Base-by-base conservation (phyloP, 2,113 vertebrate species). In the Abramis brama region DNA sequence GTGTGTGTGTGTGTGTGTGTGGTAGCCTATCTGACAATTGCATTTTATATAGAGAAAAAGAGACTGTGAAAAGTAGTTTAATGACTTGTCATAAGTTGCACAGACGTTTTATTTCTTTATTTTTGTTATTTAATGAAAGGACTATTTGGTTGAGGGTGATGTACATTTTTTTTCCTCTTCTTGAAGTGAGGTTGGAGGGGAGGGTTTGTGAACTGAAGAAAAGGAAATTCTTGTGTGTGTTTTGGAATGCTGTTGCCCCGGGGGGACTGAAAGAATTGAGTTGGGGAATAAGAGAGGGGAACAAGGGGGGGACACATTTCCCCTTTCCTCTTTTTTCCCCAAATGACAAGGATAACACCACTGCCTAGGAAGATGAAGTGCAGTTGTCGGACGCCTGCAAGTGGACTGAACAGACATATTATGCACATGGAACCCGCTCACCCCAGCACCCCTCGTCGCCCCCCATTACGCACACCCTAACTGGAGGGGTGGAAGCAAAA, bases 211-310 rank as follows among this genome's bases (percentile, higher is more conserved):
- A 95, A 89, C 91, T 91, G 91, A 89, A 92, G 92, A 94, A 93
- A 93, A 93, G 93, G 93, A 96, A 96, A 94, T 93, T 94, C 93
- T 96, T 94, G 88, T 89, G 90, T 94, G 93, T 95, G 88, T 92
- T 96, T 94, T 95, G 94, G 94, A 96, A 96, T 96, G 93, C 89
- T 88, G 92, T 94, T 96, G 95, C 95, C 95, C 93, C 91, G 89
- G 94, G 95, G 94, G 95, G 94, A 94, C 93, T 92, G 88, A 91
- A 87, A 87, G 81, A 85, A 90, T 91, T 91, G 91, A 90, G 87
- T 68, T 94, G 91, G 91, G 89, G 71, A 88, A 88, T 91, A 93
- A 92, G 91, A 92, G 89, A 91, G 92, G 92, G 92, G 90, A 89
- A 89, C 89, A 91, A 92, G 91, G 91, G 55, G 93, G 93, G 93